Base-by-base conservation (phyloP, 2,888 invertebrate species). In the Pachliopta kotzebuea region DNA sequence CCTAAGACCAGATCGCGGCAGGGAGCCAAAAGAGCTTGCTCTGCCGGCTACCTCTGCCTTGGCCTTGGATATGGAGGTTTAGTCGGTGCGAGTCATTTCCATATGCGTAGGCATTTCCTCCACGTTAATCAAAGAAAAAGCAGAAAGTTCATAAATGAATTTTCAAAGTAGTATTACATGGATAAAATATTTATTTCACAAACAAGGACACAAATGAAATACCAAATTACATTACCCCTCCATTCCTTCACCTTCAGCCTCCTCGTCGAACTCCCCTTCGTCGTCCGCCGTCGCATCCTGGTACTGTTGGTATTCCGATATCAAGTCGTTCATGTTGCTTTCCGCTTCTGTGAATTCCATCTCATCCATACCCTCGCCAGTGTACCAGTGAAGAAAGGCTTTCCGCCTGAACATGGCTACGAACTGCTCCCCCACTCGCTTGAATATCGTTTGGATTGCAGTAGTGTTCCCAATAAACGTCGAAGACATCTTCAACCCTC, bases 321-420 rank as follows among this genome's bases (percentile, higher is more conserved):
- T 93, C 50, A 95, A 80, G 79, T 95, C 95, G 72, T 94, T 94
- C 94, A 96, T 94, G 88, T 96, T 98, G 78, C 96, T 96, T 82
- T 97, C 97, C 0, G 97, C 97, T 86, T 97, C 97, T 1, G 96
- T 96, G 92, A 97, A 97, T 86, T 97, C 97, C 95, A 96, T 95
- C 81, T 97, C 97, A 78, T 97, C 97, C 97, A 97, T 97, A 72
- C 97, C 97, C 82, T 97, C 97, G 63, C 96, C 97, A 49, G 96
- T 96, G 89, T 97, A 98, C 98, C 98, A 98, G 93, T 98, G 98
- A 76, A 98, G 93, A 94, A 98, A 98, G 78, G 98, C 98, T 92
- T 97, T 98, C 77, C 98, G 94, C 76, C 98, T 94, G 93, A 98
- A 98, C 98, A 98, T 98, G 75, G 97, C 96, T 63, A 95, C 95